phyloP scores from a whole-genome alignment of 2,888 invertebrate species.

The Resseliella maxima region DNA sequence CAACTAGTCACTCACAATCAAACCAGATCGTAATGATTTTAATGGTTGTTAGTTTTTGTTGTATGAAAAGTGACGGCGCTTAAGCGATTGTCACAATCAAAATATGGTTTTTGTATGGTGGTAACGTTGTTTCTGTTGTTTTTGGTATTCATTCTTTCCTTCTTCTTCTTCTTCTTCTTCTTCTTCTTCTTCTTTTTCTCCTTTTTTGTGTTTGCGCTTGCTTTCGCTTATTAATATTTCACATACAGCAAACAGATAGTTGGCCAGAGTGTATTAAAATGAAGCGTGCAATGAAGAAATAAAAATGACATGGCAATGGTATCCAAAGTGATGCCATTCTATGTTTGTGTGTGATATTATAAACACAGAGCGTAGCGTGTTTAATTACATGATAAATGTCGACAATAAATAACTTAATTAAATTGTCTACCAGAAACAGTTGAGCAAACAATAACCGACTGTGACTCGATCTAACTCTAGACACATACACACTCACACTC shows the following conservation, averaged over 20 bases:
- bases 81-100: conserved; percentile 48
- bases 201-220: background rate
- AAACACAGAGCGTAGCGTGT: conserved; percentile 53
- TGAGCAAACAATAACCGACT: conserved; percentile 57
- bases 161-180: background rate
- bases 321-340: background rate
- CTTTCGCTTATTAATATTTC: conserved; percentile 51
- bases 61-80: conserved; percentile 31
- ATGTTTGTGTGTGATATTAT: background rate
- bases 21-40: conserved; percentile 48
- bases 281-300: conserved; percentile 45
- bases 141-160: background rate
- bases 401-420: conserved; percentile 57
- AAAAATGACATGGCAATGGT: conserved; percentile 28
- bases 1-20: background rate
- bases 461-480: conserved; percentile 22
- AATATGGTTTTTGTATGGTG: background rate
- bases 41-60: conserved; percentile 51
- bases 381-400: conserved; percentile 57
- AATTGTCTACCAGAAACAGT: conserved; percentile 57
- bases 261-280: background rate
- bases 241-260: conserved; percentile 35
- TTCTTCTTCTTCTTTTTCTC: background rate
- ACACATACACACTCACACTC: background rate
- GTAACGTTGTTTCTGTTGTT: background rate